These are phyloP conservation scores for Neodiprion fabricii DNA, from an alignment of 1,140 invertebrate species.

Conservation along the genomic window DNA sequence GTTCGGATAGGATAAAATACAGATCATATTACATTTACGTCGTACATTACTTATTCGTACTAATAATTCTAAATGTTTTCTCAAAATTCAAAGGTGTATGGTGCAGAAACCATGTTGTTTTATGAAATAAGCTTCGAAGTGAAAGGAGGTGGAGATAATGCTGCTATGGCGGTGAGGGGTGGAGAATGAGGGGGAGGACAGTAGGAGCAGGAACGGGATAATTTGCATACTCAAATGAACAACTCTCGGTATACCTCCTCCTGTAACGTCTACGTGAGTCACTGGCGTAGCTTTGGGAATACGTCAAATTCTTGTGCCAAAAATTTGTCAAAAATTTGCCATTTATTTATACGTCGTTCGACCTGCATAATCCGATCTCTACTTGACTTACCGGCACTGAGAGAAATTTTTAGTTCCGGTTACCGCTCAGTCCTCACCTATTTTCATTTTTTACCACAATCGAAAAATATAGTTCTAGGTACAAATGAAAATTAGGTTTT, in stretches of 20 bases:
- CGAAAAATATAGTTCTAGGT: too few species aligned
- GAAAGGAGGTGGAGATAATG: slow-evolving; percentile 1
- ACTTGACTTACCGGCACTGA: too few species aligned
- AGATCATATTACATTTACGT: too few species aligned
- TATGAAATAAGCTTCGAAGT: neutral
- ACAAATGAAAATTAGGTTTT: too few species aligned
- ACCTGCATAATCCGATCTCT: too few species aligned
- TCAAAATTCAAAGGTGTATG: neutral
- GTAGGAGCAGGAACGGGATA: neutral
- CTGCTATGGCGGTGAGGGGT: neutral
- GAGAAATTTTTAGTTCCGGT: too few species aligned
- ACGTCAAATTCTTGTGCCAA: neutral
- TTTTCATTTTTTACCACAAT: too few species aligned
- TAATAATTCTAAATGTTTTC: neutral
- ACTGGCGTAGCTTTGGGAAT: slow-evolving; percentile 13
- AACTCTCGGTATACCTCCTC: slow-evolving; percentile 15
- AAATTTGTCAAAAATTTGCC: too few species aligned
- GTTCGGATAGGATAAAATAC: too few species aligned
- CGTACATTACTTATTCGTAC: neutral
- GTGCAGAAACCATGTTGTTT: slow-evolving; percentile 4
- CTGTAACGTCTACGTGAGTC: slow-evolving; percentile 21
- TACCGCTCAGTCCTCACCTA: too few species aligned
- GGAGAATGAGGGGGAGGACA: neutral
- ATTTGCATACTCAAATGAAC: slow-evolving; percentile 26
- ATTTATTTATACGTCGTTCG: too few species aligned